Evolutionary conservation across 2,888 invertebrate species (phyloP), one percentile per base, ranked within the genome.

Genomic region (Drosophila paramelanica): DNA sequence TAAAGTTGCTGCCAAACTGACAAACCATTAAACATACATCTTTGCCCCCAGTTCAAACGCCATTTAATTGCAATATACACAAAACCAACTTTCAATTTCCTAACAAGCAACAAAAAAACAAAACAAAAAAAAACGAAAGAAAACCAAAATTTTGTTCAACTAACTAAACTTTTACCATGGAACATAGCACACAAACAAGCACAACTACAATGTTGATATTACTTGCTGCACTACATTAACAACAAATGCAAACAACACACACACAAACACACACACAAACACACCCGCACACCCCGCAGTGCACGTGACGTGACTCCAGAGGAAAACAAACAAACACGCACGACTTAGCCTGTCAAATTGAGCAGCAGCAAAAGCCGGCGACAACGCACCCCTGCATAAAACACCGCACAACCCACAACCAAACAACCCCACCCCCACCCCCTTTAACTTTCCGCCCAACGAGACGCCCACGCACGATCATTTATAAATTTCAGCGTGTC

Each of bases 401-500:
- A 42, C 23, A 43, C 52, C 43, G 42, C 10, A 6, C 1, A 11
- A 33, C 10, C 10, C 13, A 25, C 20, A 25, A n/a, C n/a, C 8
- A 5, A 11, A 7, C 20, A 25, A n/a, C n/a, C 20, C 27, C 2
- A 13, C 1, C 52, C 11, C 1, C 14, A 0, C 52, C 36, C 5
- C 47, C 10, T 11, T 31, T 10, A 31, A 10, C 52, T 8, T 10
- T 5, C 52, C 43, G 17, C 14, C 23, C 42, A 17, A 25, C 25
- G 27, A 14, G 39, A 43, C 39, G 55, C 50, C 49, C 55, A 43
- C 39, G 45, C 47, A 41, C 68, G 85, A 84, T 84, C 83, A 89
- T 84, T 89, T 84, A 89, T 84, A 84, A 84, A 81, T 73, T 88
- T 83, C 77, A 79, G 57, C 59, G 42, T 69, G 80, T 68, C 73